Evolutionary conservation across 2,888 invertebrate genomes (phyloP), one percentile per base, ranked within the genome.

Genomic region (Elmis aenea): DNA sequence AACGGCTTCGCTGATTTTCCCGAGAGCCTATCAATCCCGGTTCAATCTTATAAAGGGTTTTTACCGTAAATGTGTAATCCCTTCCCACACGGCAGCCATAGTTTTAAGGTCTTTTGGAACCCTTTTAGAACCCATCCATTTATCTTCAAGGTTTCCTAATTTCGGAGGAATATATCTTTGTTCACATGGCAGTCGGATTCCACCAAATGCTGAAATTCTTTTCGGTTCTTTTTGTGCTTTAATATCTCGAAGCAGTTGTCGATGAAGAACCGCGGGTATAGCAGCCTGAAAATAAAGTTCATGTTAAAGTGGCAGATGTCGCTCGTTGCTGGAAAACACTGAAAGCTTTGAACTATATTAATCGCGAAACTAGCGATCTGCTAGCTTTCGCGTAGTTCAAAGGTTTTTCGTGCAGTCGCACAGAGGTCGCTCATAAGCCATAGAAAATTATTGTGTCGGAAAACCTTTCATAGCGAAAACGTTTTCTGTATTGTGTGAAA

Each of bases 51-150:
- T 18, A 8, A 8, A 8, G 13, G 9, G n/a, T 26, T 35, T 42
- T 45, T n/a, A 76, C 76, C 73, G 72, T 3, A 82, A 66, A 58
- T 78, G 70, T 11, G 73, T 70, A 24, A 82, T 76, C n/a, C 74
- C 77, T 8, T 74, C 70, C 77, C 77, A 81, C 1, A 81, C 75
- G 26, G 70, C 69, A 0, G 76, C 67, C 81, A 81, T 81, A 1
- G 71, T 67, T 35, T 72, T 70, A 10, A 83, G 58, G 25, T 78
- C 76, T 29, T 72, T 66, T 0, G 77, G 78, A 26, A 78, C 73
- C 41, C 69, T 58, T 21, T 73, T 68, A 33, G 76, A 74, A 5
- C 67, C 59, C 15, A 76, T 57, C 81, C 80, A 81, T 46, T 68
- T 69, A 26, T 68, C 58, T 25, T 70, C 55, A 1, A 76, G 72